These are phyloP conservation scores for Trissoscelio sp. DNA, from an alignment of 2,888 invertebrate species.

Conservation along the genomic window DNA sequence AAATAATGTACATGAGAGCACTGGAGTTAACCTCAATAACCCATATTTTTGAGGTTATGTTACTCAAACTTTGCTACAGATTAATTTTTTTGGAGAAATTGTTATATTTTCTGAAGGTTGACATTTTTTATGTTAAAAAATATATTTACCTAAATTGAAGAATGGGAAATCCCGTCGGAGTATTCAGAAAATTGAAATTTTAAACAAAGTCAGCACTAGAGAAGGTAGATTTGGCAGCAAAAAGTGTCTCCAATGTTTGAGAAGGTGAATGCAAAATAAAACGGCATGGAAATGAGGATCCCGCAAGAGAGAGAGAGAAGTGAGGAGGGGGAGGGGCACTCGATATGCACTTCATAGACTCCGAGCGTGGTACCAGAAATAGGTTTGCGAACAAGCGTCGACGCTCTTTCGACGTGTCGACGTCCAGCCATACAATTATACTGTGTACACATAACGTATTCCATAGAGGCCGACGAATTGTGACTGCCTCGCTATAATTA, in stretches of 20 bases:
- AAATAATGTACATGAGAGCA: too few relatives aligned
- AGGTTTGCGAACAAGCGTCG: conserved; percentile 67
- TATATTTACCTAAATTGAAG: too few relatives aligned
- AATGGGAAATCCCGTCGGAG: too few relatives aligned
- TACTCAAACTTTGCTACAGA: too few relatives aligned
- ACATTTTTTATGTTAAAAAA: too few relatives aligned
- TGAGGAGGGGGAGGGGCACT: too few relatives aligned
- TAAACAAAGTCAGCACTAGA: too few relatives aligned
- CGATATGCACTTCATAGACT: conserved; percentile 58
- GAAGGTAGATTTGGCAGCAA: background rate
- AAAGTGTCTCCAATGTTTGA: conserved; percentile 6
- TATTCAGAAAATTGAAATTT: too few relatives aligned
- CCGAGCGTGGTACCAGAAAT: conserved; percentile 63
- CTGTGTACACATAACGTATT: conserved; percentile 48
- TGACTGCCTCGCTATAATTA: conserved; percentile 76
- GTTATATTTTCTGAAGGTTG: too few relatives aligned
- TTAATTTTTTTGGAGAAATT: too few relatives aligned
- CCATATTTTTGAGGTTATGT: too few relatives aligned
- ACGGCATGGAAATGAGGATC: conserved; percentile 25
- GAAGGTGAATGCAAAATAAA: conserved; percentile 40
- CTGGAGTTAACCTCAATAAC: too few relatives aligned
- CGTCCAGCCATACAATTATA: conserved; percentile 67
- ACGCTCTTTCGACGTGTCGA: conserved; percentile 67
- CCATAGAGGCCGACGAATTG: conserved; percentile 44
- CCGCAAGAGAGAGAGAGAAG: conserved; percentile 20